These are phyloP conservation scores for Cheilosia urbana DNA, from an alignment of 2,888 invertebrate species.

Conservation along the genomic window DNA sequence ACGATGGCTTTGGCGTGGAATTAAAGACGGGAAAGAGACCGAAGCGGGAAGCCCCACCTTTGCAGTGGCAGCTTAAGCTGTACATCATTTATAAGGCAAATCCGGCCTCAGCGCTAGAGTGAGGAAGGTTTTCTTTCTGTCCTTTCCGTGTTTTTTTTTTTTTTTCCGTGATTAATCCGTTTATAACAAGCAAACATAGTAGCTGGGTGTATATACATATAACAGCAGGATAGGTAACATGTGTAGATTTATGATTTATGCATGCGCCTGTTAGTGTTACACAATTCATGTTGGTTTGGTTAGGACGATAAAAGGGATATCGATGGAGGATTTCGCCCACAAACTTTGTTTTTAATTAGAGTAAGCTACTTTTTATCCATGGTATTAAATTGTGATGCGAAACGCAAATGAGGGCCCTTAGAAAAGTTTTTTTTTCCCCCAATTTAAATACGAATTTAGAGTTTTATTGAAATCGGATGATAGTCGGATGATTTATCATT, in stretches of 20 bases:
- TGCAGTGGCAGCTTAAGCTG: slow-evolving; percentile 68
- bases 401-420: background rate
- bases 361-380: slow-evolving; percentile 25
- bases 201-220: background rate
- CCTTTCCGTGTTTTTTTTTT: slow-evolving; percentile 15
- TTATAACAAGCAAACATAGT: slow-evolving; percentile 70
- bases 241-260: slow-evolving; percentile 68
- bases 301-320: slow-evolving; percentile 24
- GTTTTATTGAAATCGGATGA: too few species aligned
- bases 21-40: slow-evolving; percentile 10
- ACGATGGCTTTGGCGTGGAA: slow-evolving; percentile 29
- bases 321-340: slow-evolving; percentile 16
- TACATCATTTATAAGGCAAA: slow-evolving; percentile 61
- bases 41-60: slow-evolving; percentile 9
- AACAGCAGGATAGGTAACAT: slow-evolving; percentile 41
- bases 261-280: slow-evolving; percentile 32
- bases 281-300: slow-evolving; percentile 1
- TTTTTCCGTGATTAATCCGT: slow-evolving; percentile 68
- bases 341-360: slow-evolving; percentile 57
- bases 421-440: too few species aligned
- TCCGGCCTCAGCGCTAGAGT: slow-evolving; percentile 28
- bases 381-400: slow-evolving; percentile 10
- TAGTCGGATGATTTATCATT: too few species aligned
- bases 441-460: too few species aligned
- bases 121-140: slow-evolving; percentile 35